These are phyloP conservation scores for Emydura subglobosa DNA, from an alignment of 2,113 vertebrate species.

Conservation along the genomic window DNA sequence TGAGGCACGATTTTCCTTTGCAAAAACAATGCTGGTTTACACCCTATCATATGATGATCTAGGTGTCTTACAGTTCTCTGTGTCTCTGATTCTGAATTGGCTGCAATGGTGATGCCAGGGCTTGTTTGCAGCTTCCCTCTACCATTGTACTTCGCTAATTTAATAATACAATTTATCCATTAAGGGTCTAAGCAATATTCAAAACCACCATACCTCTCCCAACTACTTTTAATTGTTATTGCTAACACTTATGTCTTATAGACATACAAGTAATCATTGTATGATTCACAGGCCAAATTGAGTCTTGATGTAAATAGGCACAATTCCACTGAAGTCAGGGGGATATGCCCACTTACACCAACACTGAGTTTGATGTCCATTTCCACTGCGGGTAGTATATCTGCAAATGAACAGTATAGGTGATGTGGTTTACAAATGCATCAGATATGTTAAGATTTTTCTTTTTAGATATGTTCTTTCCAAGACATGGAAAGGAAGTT, in stretches of 20 bases:
- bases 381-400: not conserved
- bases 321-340: not conserved
- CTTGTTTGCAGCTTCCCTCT: not conserved
- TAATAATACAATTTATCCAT: not conserved
- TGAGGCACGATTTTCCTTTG: fast-evolving
- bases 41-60: fast-evolving
- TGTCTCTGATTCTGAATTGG: not conserved
- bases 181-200: not conserved
- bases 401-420: not conserved
- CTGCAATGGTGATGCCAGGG: not conserved
- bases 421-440: not conserved
- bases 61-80: not conserved
- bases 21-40: fast-evolving
- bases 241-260: not conserved
- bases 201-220: not conserved
- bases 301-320: not conserved
- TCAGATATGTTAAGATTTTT: not conserved
- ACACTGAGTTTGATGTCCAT: not conserved
- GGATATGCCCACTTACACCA: not conserved
- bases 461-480: constrained; percentile 7
- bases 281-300: not conserved
- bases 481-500: constrained; percentile 20
- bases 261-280: not conserved
- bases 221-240: not conserved
- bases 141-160: not conserved